Evolutionary conservation across 2,113 vertebrate genomes (phyloP).

Genomic region (Pycnonotus jocosus): DNA sequence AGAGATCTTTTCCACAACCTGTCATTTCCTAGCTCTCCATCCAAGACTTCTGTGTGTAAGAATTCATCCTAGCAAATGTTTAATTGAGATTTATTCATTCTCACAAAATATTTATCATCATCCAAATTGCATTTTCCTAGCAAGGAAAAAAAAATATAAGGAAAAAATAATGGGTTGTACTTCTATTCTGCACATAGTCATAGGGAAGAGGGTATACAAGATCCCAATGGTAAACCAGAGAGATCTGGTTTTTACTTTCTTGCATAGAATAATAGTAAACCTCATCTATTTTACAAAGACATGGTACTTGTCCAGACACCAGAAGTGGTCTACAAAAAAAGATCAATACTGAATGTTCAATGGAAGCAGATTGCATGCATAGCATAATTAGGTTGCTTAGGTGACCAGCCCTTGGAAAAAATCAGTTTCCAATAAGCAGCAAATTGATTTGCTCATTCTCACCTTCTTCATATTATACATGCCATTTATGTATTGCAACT

Average conservation of each 20-base stretch:
- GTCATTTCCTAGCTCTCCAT: not conserved
- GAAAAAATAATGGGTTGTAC: not conserved
- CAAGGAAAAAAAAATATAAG: not conserved
- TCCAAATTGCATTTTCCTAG: not conserved
- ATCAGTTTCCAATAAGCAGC: not conserved
- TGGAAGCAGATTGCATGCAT: not conserved
- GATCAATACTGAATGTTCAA: not conserved
- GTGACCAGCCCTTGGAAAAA: not conserved
- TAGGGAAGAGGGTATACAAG: not conserved
- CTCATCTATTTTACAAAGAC: not conserved
- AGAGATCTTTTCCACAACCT: not conserved
- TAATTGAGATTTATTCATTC: not conserved
- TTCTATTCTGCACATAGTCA: not conserved
- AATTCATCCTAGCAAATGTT: not conserved
- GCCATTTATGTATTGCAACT: not conserved
- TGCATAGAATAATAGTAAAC: not conserved
- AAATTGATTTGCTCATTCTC: not conserved
- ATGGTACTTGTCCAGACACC: not conserved
- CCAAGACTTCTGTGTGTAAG: not conserved
- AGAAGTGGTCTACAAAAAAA: not conserved
- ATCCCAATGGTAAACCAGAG: not conserved
- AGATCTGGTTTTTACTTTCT: not conserved
- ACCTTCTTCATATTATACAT: not conserved
- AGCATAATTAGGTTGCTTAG: not conserved
- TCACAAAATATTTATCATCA: not conserved